A percentile compares a stretch with the other conserved stretches of the same genome.
These are phyloP conservation scores for Epinephelus cyanopodus DNA, from an alignment of 2,113 vertebrate genomes.

Conservation along the genomic window DNA sequence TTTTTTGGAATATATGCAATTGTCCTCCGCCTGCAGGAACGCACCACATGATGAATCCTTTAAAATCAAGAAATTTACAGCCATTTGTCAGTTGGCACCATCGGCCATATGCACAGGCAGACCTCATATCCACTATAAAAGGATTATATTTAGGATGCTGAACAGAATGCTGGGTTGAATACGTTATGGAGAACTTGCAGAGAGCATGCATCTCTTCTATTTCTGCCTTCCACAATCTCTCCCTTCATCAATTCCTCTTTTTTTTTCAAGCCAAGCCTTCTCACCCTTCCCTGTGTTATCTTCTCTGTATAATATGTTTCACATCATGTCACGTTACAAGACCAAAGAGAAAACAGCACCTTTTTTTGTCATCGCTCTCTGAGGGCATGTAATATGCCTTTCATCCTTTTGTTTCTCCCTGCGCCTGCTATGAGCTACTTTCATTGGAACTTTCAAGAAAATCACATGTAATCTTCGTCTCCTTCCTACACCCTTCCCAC, in stretches of 20 bases:
- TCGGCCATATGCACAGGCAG: not conserved
- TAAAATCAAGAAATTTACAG: not conserved
- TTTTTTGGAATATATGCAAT: not conserved
- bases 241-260: conserved; percentile 1
- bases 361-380: not conserved
- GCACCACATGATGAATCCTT: not conserved
- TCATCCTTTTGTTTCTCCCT: not conserved
- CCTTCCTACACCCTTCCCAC: conserved; percentile 53
- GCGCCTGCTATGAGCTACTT: conserved; percentile 14
- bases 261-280: not conserved
- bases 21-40: conserved; percentile 6
- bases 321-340: not conserved
- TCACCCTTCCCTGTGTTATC: not conserved
- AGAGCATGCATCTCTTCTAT: not conserved
- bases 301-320: not conserved
- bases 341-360: not conserved
- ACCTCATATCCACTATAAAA: conserved; percentile 13
- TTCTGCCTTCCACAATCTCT: conserved; percentile 14
- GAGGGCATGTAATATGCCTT: conserved; percentile 19
- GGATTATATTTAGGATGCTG: conserved; percentile 31
- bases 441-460: conserved; percentile 33
- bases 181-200: conserved; percentile 38
- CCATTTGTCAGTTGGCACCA: not conserved
- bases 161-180: conserved; percentile 23
- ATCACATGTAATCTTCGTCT: conserved; percentile 40